phyloP scores from a whole-genome alignment of 1,140 invertebrate genomes.

The Drosophila navojoa region DNA sequence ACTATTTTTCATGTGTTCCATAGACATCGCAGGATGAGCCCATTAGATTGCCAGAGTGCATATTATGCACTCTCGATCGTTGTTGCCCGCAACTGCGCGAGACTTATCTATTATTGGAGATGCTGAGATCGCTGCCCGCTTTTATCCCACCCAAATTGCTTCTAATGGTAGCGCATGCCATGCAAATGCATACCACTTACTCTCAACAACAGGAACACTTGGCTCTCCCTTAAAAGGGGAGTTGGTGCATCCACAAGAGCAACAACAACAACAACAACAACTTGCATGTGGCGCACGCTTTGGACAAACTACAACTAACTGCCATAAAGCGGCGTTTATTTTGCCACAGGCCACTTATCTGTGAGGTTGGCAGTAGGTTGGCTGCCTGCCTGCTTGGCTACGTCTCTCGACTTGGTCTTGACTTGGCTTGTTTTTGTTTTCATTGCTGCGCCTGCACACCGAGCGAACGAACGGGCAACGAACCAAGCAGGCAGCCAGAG shows the following conservation, averaged over 20 bases:
- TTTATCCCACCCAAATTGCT: constrained; percentile 73
- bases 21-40: constrained; percentile 16
- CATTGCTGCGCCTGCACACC: constrained; percentile 62
- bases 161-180: constrained; percentile 80
- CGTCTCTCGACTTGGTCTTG: constrained; percentile 49
- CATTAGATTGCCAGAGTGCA: constrained; percentile 19
- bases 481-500: constrained; percentile 34
- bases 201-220: constrained; percentile 67
- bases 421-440: constrained; percentile 72
- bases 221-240: constrained; percentile 62
- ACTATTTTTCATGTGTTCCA: constrained; percentile 24
- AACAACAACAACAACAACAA: constrained; percentile 39
- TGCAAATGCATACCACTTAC: constrained; percentile 74
- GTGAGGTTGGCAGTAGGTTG: constrained; percentile 61
- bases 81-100: constrained; percentile 4
- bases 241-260: constrained; percentile 32
- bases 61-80: constrained; percentile 9
- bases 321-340: constrained; percentile 82
- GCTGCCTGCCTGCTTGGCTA: constrained; percentile 27
- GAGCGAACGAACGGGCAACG: constrained; percentile 43
- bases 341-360: constrained; percentile 82
- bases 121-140: constrained; percentile 31
- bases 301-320: constrained; percentile 77
- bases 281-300: constrained; percentile 61
- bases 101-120: constrained; percentile 35